A percentile compares a stretch with the other conserved stretches of the same genome.
Conservation (phyloP, 2,797 vertebrate species). For the Poecilia velifera region DNA sequence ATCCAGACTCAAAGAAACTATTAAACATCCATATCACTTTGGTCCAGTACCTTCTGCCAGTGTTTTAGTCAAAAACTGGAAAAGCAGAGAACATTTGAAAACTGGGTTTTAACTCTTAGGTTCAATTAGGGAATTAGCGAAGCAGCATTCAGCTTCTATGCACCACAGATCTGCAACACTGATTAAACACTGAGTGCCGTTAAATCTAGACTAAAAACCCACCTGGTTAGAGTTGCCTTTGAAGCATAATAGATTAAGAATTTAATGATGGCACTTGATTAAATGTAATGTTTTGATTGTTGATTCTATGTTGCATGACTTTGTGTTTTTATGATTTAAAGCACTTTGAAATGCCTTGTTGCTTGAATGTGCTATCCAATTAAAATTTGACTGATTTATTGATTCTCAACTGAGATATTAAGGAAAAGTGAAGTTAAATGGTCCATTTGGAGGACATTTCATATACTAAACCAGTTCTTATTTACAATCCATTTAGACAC, state of each 20-base stretch:
- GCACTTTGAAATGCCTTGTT: too few species aligned
- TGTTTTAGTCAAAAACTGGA: neutral
- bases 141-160: too few species aligned
- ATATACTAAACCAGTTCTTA: neutral
- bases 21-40: neutral
- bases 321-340: too few species aligned
- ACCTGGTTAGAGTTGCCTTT: too few species aligned
- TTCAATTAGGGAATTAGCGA: neutral
- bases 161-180: too few species aligned
- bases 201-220: too few species aligned
- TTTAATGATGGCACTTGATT: too few species aligned
- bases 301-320: too few species aligned
- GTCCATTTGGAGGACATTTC: neutral
- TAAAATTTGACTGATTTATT: neutral
- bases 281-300: too few species aligned
- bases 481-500: neutral
- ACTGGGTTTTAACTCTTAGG: neutral
- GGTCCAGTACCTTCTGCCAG: neutral
- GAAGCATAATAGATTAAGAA: too few species aligned
- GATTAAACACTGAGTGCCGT: too few species aligned
- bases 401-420: neutral
- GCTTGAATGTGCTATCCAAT: too few species aligned
- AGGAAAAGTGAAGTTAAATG: neutral
- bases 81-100: neutral
- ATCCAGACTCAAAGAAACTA: neutral